These are phyloP conservation scores for Pristionchus arcanus DNA, from an alignment of 2,888 invertebrate genomes.

Conservation along the genomic window DNA sequence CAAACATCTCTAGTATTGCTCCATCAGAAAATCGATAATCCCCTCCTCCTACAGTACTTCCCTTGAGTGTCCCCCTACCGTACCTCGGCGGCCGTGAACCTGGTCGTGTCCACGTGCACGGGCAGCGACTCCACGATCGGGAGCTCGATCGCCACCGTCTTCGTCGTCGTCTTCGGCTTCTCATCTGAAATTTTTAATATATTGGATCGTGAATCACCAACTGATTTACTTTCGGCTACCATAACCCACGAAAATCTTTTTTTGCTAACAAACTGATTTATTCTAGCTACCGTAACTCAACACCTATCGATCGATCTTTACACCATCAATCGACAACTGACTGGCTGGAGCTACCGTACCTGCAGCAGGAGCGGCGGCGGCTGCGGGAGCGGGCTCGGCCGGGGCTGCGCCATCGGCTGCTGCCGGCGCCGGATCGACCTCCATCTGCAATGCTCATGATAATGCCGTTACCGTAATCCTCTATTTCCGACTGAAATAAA, in stretches of 20 bases:
- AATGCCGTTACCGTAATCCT: neutral
- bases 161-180: slow-evolving; percentile 81
- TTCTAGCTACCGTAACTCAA: slow-evolving; percentile 76
- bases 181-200: neutral
- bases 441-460: slow-evolving; percentile 14
- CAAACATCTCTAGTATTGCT: too few species aligned
- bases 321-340: slow-evolving; percentile 77
- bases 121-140: slow-evolving; percentile 88
- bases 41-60: neutral
- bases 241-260: neutral
- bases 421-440: slow-evolving; percentile 39
- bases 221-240: neutral
- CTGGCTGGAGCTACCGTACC: slow-evolving; percentile 60
- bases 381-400: slow-evolving; percentile 63
- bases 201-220: neutral
- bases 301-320: too few species aligned
- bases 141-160: slow-evolving; percentile 90
- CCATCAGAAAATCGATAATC: too few species aligned
- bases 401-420: slow-evolving; percentile 54
- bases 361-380: slow-evolving; percentile 73
- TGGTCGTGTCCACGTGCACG: slow-evolving; percentile 85
- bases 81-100: slow-evolving; percentile 91
- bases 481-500: too few species aligned
- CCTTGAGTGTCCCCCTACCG: slow-evolving; percentile 66
- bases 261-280: slow-evolving; percentile 79